phyloP scores from a whole-genome alignment of 2,113 vertebrate species.

The Pelecanoides urinatrix region DNA sequence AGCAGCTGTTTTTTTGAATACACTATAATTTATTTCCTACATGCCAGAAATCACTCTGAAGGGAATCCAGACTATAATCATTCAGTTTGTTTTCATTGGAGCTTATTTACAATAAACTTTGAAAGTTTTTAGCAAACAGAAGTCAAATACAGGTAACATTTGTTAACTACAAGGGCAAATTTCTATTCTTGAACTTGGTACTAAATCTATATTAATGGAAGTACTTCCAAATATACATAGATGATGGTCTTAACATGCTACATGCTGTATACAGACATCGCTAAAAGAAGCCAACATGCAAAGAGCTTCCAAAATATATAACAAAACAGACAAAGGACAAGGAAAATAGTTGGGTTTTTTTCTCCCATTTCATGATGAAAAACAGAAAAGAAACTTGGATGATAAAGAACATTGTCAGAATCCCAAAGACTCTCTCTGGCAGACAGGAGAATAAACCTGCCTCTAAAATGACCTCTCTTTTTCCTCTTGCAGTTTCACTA shows the following conservation, averaged over 20 bases:
- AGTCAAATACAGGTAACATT: neutral
- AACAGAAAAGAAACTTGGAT: neutral
- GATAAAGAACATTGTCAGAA: neutral
- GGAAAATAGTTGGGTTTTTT: neutral
- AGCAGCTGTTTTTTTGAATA: conserved; percentile 63
- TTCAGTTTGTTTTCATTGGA: conserved; percentile 9
- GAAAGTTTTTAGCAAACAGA: neutral
- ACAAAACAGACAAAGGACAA: neutral
- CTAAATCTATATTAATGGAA: neutral
- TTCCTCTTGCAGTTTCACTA: neutral
- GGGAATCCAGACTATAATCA: conserved; percentile 29
- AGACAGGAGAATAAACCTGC: neutral
- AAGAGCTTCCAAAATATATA: neutral
- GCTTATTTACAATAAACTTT: conserved; percentile 18
- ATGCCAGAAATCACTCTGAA: conserved; percentile 46
- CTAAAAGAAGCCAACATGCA: neutral
- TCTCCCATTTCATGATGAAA: neutral
- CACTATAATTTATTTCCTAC: conserved; percentile 55
- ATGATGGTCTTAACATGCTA: neutral
- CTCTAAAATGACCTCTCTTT: neutral
- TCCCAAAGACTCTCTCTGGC: neutral
- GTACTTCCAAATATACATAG: neutral
- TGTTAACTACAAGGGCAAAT: neutral
- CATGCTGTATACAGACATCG: neutral
- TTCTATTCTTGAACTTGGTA: neutral